phyloP scores from a whole-genome alignment of 2,888 invertebrate species.

The Lepidocyrtinus sp. region DNA sequence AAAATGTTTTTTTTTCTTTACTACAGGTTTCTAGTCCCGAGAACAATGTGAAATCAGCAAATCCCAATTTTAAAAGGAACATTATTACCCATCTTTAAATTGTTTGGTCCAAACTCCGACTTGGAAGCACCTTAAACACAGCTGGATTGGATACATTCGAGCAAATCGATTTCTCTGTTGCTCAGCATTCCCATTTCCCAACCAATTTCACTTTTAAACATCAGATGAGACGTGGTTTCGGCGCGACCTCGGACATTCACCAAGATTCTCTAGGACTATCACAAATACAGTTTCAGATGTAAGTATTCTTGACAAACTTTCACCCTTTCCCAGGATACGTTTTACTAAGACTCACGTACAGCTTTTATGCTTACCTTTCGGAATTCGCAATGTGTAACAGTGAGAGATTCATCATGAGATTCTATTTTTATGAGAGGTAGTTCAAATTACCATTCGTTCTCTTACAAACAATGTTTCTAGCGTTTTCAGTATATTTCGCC shows the following conservation, averaged over 20 bases:
- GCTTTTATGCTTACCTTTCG: slow-evolving; percentile 11
- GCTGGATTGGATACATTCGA: slow-evolving; percentile 21
- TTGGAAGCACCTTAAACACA: no score
- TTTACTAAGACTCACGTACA: neutral
- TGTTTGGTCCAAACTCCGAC: neutral
- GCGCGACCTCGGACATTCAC: slow-evolving; percentile 10
- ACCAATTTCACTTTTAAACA: slow-evolving; percentile 53
- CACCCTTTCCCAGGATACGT: neutral
- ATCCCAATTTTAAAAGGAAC: no score
- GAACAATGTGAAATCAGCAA: no score
- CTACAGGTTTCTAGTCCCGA: no score
- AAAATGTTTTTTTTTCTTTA: no score
- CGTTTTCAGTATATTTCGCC: no score
- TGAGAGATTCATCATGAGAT: slow-evolving; percentile 1
- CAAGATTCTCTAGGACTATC: no score
- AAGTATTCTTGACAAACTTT: neutral
- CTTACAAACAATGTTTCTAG: no score
- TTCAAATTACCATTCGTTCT: neutral
- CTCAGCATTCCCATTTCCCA: slow-evolving; percentile 36
- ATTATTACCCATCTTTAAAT: no score
- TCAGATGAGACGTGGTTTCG: slow-evolving; percentile 47
- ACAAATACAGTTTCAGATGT: no score
- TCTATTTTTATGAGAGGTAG: slow-evolving; percentile 9
- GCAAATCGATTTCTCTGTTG: slow-evolving; percentile 56
- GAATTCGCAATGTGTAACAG: neutral